Evolutionary conservation across 92 coral and sea anemone genomes (phyloP).

Genomic region (Porites divaricata): DNA sequence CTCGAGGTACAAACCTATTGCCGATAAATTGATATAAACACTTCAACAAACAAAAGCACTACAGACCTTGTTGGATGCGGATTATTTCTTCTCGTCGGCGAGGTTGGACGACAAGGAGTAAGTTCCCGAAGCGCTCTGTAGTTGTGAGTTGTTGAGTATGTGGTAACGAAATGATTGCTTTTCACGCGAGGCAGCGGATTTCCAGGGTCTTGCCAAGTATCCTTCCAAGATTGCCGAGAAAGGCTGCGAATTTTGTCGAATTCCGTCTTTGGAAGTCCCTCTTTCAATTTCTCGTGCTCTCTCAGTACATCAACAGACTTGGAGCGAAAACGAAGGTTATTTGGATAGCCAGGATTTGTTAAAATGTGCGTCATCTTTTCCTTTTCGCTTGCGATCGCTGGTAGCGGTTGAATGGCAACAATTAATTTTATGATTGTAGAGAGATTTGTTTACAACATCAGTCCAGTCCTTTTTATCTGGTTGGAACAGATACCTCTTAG

Average conservation of each 20-base stretch:
- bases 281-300: conserved; percentile 61
- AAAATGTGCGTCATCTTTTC: conserved; percentile 85
- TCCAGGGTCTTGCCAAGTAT: conserved; percentile 87
- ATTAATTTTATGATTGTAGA: neutral
- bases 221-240: conserved; percentile 88
- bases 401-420: neutral
- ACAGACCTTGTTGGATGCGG: conserved; percentile 97
- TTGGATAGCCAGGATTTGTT: conserved; percentile 82
- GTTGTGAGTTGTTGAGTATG: conserved; percentile 83
- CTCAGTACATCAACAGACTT: conserved; percentile 75
- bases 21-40: neutral
- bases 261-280: conserved; percentile 68
- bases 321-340: conserved; percentile 76
- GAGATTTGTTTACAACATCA: neutral
- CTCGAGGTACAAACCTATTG: neutral
- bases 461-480: neutral
- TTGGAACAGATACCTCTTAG: neutral
- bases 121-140: conserved; percentile 71
- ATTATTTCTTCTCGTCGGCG: conserved; percentile 97
- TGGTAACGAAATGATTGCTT: conserved; percentile 77
- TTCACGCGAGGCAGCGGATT: conserved; percentile 79
- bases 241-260: conserved; percentile 85
- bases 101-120: conserved; percentile 88
- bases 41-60: neutral
- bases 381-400: neutral